Base-by-base conservation (phyloP, 2,888 invertebrate species). In the Agrotis clavis region DNA sequence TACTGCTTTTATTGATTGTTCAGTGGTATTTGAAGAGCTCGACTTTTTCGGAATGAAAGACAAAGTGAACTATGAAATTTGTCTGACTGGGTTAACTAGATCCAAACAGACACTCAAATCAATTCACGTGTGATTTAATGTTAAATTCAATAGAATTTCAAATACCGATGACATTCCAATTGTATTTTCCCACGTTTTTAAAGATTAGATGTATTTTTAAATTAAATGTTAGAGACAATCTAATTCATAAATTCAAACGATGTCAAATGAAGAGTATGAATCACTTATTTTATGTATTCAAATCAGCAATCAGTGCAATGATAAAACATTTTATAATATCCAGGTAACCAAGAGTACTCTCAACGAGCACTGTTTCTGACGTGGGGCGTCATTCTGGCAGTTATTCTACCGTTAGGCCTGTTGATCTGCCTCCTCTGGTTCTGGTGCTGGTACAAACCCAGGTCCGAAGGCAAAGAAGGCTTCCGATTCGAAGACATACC, bases 301-400 rank as follows among this genome's bases (percentile, higher is more conserved):
- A 48, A 35, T 5, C 25, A 53, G 16, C 30, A 59, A 56, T 14
- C 41, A 67, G 50, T 82, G 72, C 41, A 65, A 47, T 82, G 74
- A 87, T 71, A 63, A 41, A 75, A 67, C 45, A 65, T 78, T 93
- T 91, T 90, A 50, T 80, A 78, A 87, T 85, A 91, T 90, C 75
- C 95, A 97, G 97, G 97, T 96, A 96, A 97, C 89, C 97, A 97
- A 92, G 97, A 97, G 91, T 97, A 97, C 92, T 97, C 97, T 67
- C 97, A 98, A 91, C 97, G 97, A 88, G 96, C 97, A 87, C 97
- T 98, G 84, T 98, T 98, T 95, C 96, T 97, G 90, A 97, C 98
- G 85, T 97, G 97, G 94, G 98, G 97, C 90, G 96, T 98, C 93
- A 97, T 98, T 92, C 90, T 97, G 90, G 97, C 97, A 88, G 97